A percentile compares a stretch with the other conserved stretches of the same genome.
Conservation (phyloP, 2,113 vertebrate genomes). For the Pampusana beccarii region DNA sequence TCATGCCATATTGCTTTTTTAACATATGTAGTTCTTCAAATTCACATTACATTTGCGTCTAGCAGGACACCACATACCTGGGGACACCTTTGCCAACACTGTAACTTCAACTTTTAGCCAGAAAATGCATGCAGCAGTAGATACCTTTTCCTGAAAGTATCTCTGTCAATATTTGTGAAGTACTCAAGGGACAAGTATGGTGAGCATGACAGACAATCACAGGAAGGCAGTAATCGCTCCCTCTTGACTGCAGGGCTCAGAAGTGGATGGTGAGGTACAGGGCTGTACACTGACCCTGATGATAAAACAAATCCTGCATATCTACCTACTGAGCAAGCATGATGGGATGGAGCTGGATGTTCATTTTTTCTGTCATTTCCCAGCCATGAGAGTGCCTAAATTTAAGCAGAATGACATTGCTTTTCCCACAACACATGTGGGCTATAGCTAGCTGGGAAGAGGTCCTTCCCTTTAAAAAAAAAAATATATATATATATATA, state of each 20-base stretch:
- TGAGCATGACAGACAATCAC: neutral
- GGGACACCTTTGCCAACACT: neutral
- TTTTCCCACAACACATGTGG: neutral
- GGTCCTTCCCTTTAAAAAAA: neutral
- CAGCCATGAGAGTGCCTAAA: neutral
- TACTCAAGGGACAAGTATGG: neutral
- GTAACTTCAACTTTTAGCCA: neutral
- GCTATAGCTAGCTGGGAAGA: neutral
- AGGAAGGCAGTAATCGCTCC: neutral
- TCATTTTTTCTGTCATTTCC: neutral
- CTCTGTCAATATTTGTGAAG: neutral
- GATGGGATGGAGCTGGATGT: neutral
- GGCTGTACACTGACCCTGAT: neutral
- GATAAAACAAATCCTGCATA: neutral
- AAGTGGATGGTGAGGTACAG: neutral
- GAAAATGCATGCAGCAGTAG: neutral
- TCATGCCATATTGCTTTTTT: neutral
- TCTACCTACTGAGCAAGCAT: neutral
- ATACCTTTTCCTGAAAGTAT: neutral
- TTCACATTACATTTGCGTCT: neutral
- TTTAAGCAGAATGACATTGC: neutral
- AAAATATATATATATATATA: too few relatives aligned
- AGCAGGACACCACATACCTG: neutral
- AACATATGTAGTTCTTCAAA: neutral
- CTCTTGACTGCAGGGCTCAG: neutral